Base-by-base conservation (phyloP, 1,140 invertebrate genomes). In the Cherax destructor region DNA sequence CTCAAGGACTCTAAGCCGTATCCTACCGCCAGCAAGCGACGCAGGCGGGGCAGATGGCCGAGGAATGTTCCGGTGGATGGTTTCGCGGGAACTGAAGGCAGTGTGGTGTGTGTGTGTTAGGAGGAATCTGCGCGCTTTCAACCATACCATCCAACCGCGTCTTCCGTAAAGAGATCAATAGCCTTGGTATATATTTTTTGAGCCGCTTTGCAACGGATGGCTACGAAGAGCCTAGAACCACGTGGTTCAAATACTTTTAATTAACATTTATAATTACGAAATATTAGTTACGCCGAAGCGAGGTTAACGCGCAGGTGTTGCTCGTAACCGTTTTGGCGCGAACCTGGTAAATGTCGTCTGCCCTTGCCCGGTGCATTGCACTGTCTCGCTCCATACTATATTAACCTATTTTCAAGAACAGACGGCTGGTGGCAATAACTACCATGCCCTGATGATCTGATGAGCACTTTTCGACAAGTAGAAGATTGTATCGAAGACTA, bases 21-120 rank as follows among this genome's bases (percentile, higher is more conserved):
- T 49, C 59, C 24, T 41, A 10, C 30, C 13, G 65, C 13, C 30
- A 47, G 83, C 61, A 2, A 47, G 83, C 61, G 4, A 65, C 18
- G 65, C 16, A 24, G 59, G 81, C 61, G 61, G 83, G 83, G 30
- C 83, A 76, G 41, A 85, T 85, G 83, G 83, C 83, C 41, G 47
- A 85, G 49, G 83, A 85, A 85, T 85, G 83, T 85, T 85, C 83
- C 83, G 69, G 30, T 72, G 61, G 83, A 85, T 50, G 65, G 69
- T 85, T 85, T 85, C 83, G 50, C 74, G 83, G 69, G 83, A 85
- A 85, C 83, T 52, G 65, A 85, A 11, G 49, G 49, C 24, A 47
- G 41, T 49, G 24, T 13, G 24, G 78, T 80, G 78, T 81, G 1
- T 52, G 77, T 52, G 78, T 79, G 30, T 41, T 41, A 50, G 49